Evolutionary conservation across 2,797 vertebrate genomes (phyloP).

Genomic region (Perodicticus potto): DNA sequence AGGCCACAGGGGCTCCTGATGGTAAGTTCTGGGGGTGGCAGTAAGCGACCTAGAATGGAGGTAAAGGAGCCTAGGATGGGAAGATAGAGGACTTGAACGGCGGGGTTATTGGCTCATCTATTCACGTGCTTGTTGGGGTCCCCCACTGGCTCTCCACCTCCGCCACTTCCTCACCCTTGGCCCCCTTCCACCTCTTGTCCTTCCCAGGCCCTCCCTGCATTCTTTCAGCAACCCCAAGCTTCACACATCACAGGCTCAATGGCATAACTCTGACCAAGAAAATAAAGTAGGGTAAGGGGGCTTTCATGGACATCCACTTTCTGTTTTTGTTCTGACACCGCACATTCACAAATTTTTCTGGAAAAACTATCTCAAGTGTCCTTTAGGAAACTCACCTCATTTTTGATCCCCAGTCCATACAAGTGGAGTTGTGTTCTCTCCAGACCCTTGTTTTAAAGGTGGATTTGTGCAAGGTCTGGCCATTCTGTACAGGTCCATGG

Average conservation of each 20-base stretch:
- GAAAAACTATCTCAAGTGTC: no score
- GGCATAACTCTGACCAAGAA: no score
- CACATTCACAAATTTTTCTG: no score
- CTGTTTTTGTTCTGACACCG: no score
- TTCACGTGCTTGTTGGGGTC: not conserved
- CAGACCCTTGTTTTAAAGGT: not conserved
- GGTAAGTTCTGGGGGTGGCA: not conserved
- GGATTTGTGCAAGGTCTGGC: not conserved
- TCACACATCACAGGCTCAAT: no score
- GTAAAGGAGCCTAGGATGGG: not conserved
- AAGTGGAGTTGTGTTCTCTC: not conserved
- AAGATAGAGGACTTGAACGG: not conserved
- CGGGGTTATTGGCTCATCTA: not conserved
- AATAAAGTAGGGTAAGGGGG: no score
- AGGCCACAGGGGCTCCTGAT: not conserved
- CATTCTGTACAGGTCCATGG: conserved; percentile 84
- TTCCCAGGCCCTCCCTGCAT: not conserved
- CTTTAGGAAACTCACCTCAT: no score
- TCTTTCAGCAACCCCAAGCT: not conserved
- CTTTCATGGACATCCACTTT: not conserved
- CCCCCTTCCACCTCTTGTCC: not conserved
- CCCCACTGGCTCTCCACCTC: not conserved
- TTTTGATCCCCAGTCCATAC: not conserved
- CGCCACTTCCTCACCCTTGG: not conserved
- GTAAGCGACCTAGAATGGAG: not conserved